Evolutionary conservation across 2,113 vertebrate species (phyloP).

Genomic region (Podarcis cretensis): DNA sequence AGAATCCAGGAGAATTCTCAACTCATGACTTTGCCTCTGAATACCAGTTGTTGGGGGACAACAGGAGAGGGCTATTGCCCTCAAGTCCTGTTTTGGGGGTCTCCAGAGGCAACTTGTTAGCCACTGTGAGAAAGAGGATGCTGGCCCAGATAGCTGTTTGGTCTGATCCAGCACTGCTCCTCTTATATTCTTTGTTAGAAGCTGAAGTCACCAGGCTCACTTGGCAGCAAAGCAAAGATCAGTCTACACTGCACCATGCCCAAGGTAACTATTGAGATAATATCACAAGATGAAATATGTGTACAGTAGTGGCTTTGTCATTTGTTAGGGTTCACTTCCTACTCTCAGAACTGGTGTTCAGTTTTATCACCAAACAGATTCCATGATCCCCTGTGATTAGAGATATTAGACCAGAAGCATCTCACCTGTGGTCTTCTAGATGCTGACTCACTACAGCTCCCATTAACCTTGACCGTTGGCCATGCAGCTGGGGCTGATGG

Average conservation of each 20-base stretch:
- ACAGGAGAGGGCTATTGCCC: neutral
- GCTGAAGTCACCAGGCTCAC: neutral
- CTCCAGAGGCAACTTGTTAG: neutral
- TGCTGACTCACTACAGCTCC: no score
- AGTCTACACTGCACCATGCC: neutral
- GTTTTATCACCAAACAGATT: neutral
- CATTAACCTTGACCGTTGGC: no score
- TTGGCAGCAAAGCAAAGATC: neutral
- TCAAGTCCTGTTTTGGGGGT: neutral
- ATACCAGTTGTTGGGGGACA: neutral
- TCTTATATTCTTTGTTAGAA: neutral
- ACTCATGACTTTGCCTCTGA: fast-evolving
- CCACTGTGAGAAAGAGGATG: neutral
- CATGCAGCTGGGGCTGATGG: no score
- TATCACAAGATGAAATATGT: neutral
- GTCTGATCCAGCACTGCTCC: neutral
- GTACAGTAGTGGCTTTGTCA: neutral
- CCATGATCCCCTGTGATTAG: neutral
- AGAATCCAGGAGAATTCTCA: neutral
- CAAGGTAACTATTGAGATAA: neutral
- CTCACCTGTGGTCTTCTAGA: no score
- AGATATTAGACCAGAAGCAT: neutral
- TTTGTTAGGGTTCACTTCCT: neutral
- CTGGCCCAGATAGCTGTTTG: neutral
- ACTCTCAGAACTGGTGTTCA: neutral